A percentile compares a stretch with the other conserved stretches of the same genome.
These are phyloP conservation scores for Chromobotia macracanthus DNA, from an alignment of 2,797 vertebrate genomes.

Conservation along the genomic window DNA sequence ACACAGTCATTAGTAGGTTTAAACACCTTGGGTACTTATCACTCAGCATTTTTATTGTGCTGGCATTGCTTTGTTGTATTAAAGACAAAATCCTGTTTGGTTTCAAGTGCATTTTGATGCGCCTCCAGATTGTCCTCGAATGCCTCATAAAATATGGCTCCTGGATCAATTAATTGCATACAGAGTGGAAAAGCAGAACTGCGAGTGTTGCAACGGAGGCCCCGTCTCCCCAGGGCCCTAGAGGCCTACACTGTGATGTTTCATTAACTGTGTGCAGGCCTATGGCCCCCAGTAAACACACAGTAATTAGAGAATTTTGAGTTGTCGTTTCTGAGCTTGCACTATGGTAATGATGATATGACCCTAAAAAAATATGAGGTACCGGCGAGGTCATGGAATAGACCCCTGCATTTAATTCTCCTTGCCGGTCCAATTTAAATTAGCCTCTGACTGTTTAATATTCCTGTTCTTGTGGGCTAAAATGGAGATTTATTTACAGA, in stretches of 20 bases:
- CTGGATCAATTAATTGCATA: conserved; percentile 99
- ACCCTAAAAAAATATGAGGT: conserved; percentile 89
- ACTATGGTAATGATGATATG: conserved; percentile 99
- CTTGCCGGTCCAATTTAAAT: conserved; percentile 97
- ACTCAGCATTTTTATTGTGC: conserved; percentile 17
- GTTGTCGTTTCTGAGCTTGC: conserved; percentile 97
- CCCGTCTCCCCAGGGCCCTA: conserved; percentile 92
- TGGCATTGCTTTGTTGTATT: conserved; percentile 23
- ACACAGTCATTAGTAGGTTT: conserved; percentile 26
- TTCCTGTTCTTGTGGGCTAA: conserved; percentile 97
- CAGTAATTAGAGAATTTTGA: conserved; percentile 99
- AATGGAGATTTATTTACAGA: conserved; percentile 86
- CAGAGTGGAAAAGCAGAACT: conserved; percentile 91
- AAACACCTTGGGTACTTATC: conserved; percentile 15
- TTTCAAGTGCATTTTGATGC: conserved; percentile 21
- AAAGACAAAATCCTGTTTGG: conserved; percentile 20
- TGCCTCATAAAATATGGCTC: conserved; percentile 80
- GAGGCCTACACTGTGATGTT: conserved; percentile 93
- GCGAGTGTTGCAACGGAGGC: conserved; percentile 92
- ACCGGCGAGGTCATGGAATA: conserved; percentile 97
- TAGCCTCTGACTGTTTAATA: conserved; percentile 94
- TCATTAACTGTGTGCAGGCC: conserved; percentile 97
- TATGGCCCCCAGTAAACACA: conserved; percentile 98
- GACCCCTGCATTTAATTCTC: conserved; percentile 94
- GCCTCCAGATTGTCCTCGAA: conserved; percentile 73